Percentiles rank a stretch among this genome's conserved stretches.
Evolutionary conservation across 2,888 invertebrate species (phyloP).

Genomic region (Ceriagrion tenellum): DNA sequence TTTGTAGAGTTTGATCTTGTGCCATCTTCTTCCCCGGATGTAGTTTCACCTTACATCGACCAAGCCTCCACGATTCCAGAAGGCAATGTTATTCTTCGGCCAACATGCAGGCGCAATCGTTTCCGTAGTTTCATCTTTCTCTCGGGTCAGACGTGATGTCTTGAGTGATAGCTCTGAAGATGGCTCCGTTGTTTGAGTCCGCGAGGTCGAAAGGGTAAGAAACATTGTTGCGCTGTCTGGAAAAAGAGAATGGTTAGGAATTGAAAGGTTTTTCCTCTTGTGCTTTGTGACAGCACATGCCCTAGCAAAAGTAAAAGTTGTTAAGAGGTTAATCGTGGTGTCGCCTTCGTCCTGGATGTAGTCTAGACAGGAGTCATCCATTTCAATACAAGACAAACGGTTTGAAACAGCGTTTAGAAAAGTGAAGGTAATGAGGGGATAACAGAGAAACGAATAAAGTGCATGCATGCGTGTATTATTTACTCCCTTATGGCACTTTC

Average conservation of each 20-base stretch:
- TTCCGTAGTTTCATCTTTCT: background rate
- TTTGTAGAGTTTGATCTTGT: background rate
- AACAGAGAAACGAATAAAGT: no score
- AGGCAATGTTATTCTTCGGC: background rate
- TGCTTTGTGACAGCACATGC: background rate
- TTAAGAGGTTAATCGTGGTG: background rate
- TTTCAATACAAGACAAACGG: no score
- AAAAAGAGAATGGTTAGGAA: background rate
- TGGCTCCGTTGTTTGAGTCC: background rate
- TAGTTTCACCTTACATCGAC: background rate
- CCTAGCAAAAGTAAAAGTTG: background rate
- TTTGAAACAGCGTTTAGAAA: no score
- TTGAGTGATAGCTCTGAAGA: slow-evolving; percentile 22
- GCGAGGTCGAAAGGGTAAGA: background rate
- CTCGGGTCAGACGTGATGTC: slow-evolving; percentile 24
- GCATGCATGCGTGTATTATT: no score
- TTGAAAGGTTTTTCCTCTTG: background rate
- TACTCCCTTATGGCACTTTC: no score
- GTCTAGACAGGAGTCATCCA: background rate
- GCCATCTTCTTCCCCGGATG: background rate
- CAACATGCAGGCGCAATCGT: background rate
- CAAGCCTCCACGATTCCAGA: background rate
- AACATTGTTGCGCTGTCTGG: background rate
- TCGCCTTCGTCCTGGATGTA: background rate
- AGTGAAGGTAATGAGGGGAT: no score